Conservation (phyloP, 1,140 invertebrate genomes). For the Whitmania pigra region DNA sequence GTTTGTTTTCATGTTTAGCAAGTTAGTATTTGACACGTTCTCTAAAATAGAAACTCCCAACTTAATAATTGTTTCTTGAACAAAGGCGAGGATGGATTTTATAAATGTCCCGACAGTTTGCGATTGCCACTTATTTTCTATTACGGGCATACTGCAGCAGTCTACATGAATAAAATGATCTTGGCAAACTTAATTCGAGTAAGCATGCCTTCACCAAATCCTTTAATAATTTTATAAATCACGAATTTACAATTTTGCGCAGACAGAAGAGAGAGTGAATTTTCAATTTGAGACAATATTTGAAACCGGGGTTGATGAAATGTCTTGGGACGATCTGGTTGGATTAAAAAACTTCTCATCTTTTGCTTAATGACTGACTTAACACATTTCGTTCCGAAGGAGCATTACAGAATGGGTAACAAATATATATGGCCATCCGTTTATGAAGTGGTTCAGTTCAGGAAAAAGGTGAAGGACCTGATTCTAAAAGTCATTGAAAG, state of each 20-base stretch:
- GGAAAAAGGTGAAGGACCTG: conserved; percentile 33
- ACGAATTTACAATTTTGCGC: conserved; percentile 23
- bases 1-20: conserved; percentile 34
- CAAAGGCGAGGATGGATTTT: conserved; percentile 34
- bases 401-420: conserved; percentile 40
- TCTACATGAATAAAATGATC: conserved; percentile 41
- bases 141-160: conserved; percentile 39
- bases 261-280: conserved; percentile 36
- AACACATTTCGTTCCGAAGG: conserved; percentile 26
- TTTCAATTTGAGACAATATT: conserved; percentile 38
- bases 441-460: conserved; percentile 35
- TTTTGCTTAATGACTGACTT: neutral
- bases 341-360: conserved; percentile 22
- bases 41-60: no score
- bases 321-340: conserved; percentile 44
- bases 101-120: conserved; percentile 38
- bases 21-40: conserved; percentile 28
- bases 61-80: neutral
- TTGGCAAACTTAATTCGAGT: conserved; percentile 37
- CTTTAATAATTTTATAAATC: neutral
- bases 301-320: conserved; percentile 44
- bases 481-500: conserved; percentile 37
- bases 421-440: conserved; percentile 38
- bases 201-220: neutral
- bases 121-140: conserved; percentile 42